A percentile compares a stretch with the other conserved stretches of the same genome.
Evolutionary conservation across 2,113 vertebrate genomes (phyloP).

Genomic region (Ailurus styani): DNA sequence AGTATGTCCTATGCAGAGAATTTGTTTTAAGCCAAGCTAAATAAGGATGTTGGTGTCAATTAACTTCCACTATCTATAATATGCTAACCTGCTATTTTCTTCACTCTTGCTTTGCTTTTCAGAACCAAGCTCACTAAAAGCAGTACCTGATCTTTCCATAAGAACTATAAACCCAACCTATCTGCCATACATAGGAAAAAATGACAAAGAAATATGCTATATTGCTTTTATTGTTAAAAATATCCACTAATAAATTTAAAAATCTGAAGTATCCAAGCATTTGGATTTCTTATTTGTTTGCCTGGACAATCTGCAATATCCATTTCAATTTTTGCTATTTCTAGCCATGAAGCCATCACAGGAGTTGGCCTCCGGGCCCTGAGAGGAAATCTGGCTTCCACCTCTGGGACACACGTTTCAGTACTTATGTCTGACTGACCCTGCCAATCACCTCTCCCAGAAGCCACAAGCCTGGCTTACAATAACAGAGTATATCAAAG

Average conservation of each 20-base stretch:
- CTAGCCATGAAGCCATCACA: slow-evolving; percentile 35
- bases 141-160: neutral
- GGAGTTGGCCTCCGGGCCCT: neutral
- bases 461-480: slow-evolving; percentile 32
- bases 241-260: neutral
- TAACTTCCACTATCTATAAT: neutral
- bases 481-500: slow-evolving; percentile 70
- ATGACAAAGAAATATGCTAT: neutral
- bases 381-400: slow-evolving; percentile 62
- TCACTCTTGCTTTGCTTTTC: neutral
- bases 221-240: slow-evolving; percentile 39
- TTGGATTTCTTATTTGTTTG: slow-evolving; percentile 38
- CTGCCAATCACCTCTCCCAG: slow-evolving; percentile 46
- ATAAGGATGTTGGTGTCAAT: neutral
- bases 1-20: neutral
- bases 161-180: neutral
- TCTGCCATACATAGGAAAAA: neutral
- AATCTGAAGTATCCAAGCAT: slow-evolving; percentile 32
- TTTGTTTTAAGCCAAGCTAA: neutral
- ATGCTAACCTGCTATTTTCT: neutral
- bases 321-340: slow-evolving; percentile 69
- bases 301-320: slow-evolving; percentile 63
- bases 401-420: slow-evolving; percentile 58
- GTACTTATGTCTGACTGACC: slow-evolving; percentile 53
- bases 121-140: slow-evolving; percentile 13